A percentile compares a stretch with the other conserved stretches of the same genome.
phyloP scores from a whole-genome alignment of 2,888 invertebrate genomes.

The Drosophila leonis region DNA sequence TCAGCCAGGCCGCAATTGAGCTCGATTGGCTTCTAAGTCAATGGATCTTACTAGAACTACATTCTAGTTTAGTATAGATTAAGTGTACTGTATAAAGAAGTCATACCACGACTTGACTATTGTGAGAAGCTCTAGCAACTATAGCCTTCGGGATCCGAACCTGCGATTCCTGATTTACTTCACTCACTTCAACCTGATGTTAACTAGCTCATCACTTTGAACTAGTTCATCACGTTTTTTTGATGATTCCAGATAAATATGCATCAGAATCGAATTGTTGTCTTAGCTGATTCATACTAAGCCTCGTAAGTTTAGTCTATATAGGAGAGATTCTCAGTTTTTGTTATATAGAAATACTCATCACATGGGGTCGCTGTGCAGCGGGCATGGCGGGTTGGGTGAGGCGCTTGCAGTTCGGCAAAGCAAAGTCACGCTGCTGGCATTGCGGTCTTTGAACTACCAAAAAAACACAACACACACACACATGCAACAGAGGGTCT shows the following conservation, averaged over 20 bases:
- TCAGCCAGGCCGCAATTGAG: constrained; percentile 28
- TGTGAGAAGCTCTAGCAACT: neutral
- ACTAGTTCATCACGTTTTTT: neutral
- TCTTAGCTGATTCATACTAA: neutral
- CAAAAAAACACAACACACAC: constrained; percentile 48
- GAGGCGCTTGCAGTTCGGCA: constrained; percentile 2
- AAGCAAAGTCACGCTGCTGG: constrained; percentile 38
- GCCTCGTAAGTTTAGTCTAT: neutral
- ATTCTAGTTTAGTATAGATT: neutral
- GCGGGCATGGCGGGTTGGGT: neutral
- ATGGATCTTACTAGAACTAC: neutral
- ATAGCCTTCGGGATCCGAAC: neutral
- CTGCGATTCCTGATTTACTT: neutral
- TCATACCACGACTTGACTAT: neutral
- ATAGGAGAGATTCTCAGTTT: neutral
- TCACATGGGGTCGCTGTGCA: constrained; percentile 3
- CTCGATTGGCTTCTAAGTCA: neutral
- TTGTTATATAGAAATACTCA: constrained; percentile 21
- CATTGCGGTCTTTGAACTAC: constrained; percentile 76
- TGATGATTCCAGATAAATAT: neutral
- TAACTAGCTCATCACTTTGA: neutral
- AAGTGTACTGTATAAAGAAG: neutral
- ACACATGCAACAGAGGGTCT: constrained; percentile 5
- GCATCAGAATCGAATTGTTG: neutral
- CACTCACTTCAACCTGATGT: neutral